Conservation (phyloP, 2,797 vertebrate genomes). For the Cryptoprocta ferox region DNA sequence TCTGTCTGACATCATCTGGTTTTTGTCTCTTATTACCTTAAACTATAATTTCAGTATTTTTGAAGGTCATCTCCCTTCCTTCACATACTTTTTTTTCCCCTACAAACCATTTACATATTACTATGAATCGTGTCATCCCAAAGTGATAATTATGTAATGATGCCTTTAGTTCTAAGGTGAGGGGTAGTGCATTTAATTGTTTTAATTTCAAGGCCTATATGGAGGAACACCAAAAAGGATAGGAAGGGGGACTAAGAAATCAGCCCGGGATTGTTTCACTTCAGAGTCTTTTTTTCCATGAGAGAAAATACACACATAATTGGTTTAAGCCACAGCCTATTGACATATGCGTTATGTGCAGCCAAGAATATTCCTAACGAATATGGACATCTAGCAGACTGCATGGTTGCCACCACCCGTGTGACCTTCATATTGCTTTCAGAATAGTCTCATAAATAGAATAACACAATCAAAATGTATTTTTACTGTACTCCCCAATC, state of each 20-base stretch:
- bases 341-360: neutral
- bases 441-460: neutral
- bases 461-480: neutral
- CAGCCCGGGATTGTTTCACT: neutral
- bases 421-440: neutral
- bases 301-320: neutral
- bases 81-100: neutral
- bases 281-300: neutral
- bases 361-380: neutral
- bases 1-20: neutral
- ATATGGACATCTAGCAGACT: too few relatives aligned
- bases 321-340: neutral
- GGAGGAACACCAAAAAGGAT: neutral
- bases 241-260: neutral
- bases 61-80: neutral
- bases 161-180: neutral
- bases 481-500: neutral
- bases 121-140: neutral
- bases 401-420: rapidly evolving
- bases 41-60: neutral
- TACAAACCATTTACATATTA: neutral
- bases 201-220: neutral
- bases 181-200: neutral
- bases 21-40: neutral
- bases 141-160: neutral